These are phyloP conservation scores for Dyspetes luteomarginatus DNA, from an alignment of 2,888 invertebrate genomes.

Conservation along the genomic window DNA sequence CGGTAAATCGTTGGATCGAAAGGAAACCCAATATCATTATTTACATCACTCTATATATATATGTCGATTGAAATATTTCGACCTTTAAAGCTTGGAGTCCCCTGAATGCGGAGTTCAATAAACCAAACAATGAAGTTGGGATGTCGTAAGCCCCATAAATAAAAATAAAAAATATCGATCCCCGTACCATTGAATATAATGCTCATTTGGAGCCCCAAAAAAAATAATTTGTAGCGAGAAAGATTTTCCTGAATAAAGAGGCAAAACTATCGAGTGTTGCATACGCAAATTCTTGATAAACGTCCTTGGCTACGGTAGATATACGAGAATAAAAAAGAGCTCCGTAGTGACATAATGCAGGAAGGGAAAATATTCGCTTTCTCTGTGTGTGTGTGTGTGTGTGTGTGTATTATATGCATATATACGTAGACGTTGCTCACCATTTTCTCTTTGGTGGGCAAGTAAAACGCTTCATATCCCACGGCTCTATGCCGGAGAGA, in stretches of 20 bases:
- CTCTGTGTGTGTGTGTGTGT: neutral
- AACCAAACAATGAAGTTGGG: no score
- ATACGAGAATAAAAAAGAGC: slow-evolving; percentile 37
- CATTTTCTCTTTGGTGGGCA: slow-evolving; percentile 38
- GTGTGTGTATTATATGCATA: neutral
- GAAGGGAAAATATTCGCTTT: slow-evolving; percentile 28
- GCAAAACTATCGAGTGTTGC: slow-evolving; percentile 4
- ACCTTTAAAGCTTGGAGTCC: no score
- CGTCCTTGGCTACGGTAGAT: slow-evolving; percentile 30
- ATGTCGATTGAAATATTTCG: neutral
- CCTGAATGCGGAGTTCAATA: no score
- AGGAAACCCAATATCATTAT: neutral
- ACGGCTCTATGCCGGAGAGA: slow-evolving; percentile 35
- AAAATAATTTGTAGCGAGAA: no score
- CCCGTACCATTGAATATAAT: no score
- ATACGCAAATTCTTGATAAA: slow-evolving; percentile 29
- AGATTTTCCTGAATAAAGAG: no score
- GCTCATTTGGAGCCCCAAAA: no score
- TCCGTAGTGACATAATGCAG: slow-evolving; percentile 8
- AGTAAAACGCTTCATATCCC: slow-evolving; percentile 46
- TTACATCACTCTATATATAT: neutral
- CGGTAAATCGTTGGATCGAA: neutral
- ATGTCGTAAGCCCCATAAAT: no score
- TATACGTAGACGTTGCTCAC: neutral
- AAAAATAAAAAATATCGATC: no score